Percentiles rank a stretch among this genome's conserved stretches.
Evolutionary conservation across 2,113 vertebrate genomes (phyloP).

Genomic region (Equus quagga): DNA sequence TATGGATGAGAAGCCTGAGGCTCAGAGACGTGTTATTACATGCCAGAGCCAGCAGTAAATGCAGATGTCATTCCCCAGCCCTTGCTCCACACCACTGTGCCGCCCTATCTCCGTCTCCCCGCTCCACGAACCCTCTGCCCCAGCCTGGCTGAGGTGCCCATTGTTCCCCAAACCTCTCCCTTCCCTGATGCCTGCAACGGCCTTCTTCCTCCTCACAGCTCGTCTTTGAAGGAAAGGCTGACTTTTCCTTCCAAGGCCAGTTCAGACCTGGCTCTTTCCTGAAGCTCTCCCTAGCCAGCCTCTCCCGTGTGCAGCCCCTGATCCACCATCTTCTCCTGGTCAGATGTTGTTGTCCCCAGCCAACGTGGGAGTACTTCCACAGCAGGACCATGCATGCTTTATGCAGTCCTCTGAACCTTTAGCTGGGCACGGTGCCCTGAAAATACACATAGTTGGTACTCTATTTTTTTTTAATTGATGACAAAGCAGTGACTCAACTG

Average conservation of each 20-base stretch:
- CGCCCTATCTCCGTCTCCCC: neutral
- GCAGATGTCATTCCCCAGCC: neutral
- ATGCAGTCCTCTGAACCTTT: neutral
- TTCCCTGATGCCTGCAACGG: neutral
- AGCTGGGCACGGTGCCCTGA: neutral
- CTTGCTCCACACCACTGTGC: neutral
- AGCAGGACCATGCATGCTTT: neutral
- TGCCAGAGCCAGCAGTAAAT: neutral
- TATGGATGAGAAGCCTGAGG: neutral
- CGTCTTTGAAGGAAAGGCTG: neutral
- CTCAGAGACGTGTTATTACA: accelerated
- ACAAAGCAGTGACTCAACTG: neutral
- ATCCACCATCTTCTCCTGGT: neutral
- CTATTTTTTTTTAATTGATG: neutral
- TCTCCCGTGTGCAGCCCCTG: neutral
- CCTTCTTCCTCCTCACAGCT: neutral
- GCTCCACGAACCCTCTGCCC: neutral
- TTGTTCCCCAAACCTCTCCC: neutral
- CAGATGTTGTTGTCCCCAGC: neutral
- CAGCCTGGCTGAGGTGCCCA: neutral
- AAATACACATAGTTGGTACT: neutral
- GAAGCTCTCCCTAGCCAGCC: neutral
- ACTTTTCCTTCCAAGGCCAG: neutral
- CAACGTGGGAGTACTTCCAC: neutral
- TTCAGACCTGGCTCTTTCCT: neutral